Evolutionary conservation across 2,113 vertebrate genomes (phyloP).

Genomic region (Lepus timidus): DNA sequence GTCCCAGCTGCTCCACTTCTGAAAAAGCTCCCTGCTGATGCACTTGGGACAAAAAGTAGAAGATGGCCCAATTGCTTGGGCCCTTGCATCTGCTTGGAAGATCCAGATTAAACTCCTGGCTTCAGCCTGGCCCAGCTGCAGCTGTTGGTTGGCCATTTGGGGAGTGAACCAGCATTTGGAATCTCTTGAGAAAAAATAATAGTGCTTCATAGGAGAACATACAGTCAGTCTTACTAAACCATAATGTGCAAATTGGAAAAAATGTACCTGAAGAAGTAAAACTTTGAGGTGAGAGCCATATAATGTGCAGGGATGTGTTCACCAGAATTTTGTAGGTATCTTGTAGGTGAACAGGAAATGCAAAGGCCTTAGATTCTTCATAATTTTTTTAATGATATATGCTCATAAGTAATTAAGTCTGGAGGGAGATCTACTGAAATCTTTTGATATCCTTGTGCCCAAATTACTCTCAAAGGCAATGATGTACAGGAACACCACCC

Average conservation of each 20-base stretch:
- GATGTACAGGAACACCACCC: background rate
- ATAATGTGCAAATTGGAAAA: background rate
- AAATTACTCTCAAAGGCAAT: slow-evolving; percentile 15
- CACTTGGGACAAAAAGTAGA: no score
- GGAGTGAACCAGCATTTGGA: no score
- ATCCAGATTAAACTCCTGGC: no score
- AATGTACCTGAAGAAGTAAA: background rate
- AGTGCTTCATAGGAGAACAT: no score
- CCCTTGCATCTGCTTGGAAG: no score
- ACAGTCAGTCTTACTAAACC: background rate
- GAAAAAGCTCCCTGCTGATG: no score
- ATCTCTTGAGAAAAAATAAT: no score
- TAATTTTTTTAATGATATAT: background rate
- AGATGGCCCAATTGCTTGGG: no score
- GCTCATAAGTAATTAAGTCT: background rate
- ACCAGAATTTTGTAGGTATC: background rate
- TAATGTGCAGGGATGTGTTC: background rate
- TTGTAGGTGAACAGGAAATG: background rate
- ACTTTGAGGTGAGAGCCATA: background rate
- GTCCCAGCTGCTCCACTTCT: no score
- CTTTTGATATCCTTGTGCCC: background rate
- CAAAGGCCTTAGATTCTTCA: background rate
- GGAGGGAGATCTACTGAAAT: background rate
- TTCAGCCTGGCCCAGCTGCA: no score
- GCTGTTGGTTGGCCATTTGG: no score